Base-by-base conservation (phyloP, 2,888 invertebrate species). In the Hedya salicella region DNA sequence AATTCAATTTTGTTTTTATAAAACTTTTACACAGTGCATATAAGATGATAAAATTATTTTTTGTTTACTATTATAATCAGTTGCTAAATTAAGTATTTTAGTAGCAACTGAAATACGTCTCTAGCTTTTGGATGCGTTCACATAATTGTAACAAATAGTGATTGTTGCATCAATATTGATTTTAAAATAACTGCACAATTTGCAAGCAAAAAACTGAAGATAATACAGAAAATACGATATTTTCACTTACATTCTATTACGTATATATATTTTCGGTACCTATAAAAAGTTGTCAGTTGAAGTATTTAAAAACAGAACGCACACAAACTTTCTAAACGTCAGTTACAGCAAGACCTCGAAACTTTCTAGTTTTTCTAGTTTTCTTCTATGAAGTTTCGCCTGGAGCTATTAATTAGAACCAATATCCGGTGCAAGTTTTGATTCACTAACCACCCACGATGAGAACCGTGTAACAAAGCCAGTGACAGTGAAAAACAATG, bases 301-400 rank as follows among this genome's bases (percentile, higher is more conserved):
- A 69, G 69, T 67, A 70, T 74, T 74, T 74, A 17, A 46, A 53
- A 46, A 40, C 30, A 8, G 80, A 85, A 85, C 79, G 82, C 74
- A 75, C 72, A 76, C 79, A 85, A 87, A 89, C 88, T 89, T 89
- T 89, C 88, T 88, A 79, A 77, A 86, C 78, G 88, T 87, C 86
- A 86, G 84, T 86, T 85, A 79, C 73, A 74, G 74, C 53, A 71
- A 82, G 82, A 76, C 82, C 81, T 87, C 82, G 83, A 83, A 89
- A 89, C 85, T 90, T 88, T 88, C 88, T 86, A 79, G 89, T 88
- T 88, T 86, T 85, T 86, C 89, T 87, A 85, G 88, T 90, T 88
- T 88, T 80, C 79, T 78, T 69, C 65, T 59, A 63, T 60, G 46
- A 60, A 60, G 60, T 67, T 65, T 67, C 50, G 52, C 63, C 63